Percentiles rank a stretch among this genome's conserved stretches.
Evolutionary conservation across 2,888 invertebrate species (phyloP).

Genomic region (Cordilura impudica): DNA sequence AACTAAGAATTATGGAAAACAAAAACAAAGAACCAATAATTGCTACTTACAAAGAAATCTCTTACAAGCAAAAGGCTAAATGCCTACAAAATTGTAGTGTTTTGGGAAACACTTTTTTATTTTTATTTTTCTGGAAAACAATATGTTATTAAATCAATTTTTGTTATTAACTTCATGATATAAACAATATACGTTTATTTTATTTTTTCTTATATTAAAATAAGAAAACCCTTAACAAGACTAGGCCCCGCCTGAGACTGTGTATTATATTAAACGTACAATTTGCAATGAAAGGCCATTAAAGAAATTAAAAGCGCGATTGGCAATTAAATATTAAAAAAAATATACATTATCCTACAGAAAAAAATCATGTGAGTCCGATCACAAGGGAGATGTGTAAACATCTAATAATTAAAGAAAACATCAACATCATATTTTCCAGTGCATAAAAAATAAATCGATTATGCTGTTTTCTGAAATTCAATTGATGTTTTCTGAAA

Average conservation of each 20-base stretch:
- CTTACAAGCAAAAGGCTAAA: background rate
- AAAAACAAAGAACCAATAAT: background rate
- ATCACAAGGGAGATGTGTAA: too few species aligned
- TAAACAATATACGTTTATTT: background rate
- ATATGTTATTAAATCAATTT: background rate
- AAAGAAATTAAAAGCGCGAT: background rate
- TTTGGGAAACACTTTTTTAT: background rate
- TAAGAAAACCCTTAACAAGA: conserved; percentile 1
- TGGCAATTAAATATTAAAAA: conserved; percentile 16
- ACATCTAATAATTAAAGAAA: too few species aligned
- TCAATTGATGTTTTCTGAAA: too few species aligned
- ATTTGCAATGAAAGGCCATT: conserved; percentile 16
- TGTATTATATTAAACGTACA: background rate
- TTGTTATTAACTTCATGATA: background rate
- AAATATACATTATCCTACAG: background rate
- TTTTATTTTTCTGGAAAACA: background rate
- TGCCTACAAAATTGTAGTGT: background rate
- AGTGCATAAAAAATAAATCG: background rate
- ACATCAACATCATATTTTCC: background rate
- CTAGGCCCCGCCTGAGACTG: background rate
- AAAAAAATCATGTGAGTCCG: too few species aligned
- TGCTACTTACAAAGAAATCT: background rate
- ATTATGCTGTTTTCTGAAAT: too few species aligned
- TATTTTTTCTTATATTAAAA: background rate
- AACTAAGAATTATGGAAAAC: background rate